A percentile compares a stretch with the other conserved stretches of the same genome.
These are phyloP conservation scores for Ictalurus punctatus DNA, from an alignment of 2,113 vertebrate genomes.

Conservation along the genomic window DNA sequence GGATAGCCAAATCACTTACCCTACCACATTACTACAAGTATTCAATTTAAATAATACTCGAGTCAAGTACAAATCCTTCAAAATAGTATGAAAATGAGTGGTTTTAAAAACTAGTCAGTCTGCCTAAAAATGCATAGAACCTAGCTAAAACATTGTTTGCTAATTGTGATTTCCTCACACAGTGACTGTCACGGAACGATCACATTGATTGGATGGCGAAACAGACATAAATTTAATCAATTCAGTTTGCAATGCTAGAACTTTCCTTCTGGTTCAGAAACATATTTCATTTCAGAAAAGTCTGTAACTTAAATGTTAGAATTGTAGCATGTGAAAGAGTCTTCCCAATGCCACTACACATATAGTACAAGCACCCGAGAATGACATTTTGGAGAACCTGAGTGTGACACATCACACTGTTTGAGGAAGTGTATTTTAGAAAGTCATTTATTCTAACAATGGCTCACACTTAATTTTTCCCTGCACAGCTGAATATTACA, in stretches of 20 bases:
- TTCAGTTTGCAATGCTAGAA: not conserved
- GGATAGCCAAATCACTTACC: no score
- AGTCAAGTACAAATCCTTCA: not conserved
- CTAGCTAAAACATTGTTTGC: not conserved
- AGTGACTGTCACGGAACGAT: not conserved
- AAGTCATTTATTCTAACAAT: slow-evolving; percentile 13
- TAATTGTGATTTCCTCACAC: not conserved
- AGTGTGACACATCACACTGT: not conserved
- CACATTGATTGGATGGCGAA: not conserved
- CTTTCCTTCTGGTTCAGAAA: not conserved
- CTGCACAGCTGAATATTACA: not conserved
- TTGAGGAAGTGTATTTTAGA: not conserved
- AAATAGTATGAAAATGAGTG: not conserved
- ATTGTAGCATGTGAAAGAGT: not conserved
- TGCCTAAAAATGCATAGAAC: not conserved
- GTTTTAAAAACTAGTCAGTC: not conserved
- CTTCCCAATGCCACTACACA: not conserved
- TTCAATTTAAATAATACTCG: not conserved
- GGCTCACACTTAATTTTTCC: slow-evolving; percentile 2
- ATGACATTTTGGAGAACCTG: not conserved
- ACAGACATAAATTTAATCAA: not conserved
- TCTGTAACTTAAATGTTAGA: slow-evolving; percentile 8
- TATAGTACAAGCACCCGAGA: not conserved
- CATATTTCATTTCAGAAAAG: not conserved
- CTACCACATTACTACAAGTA: not conserved